Percentiles rank a stretch among this genome's conserved stretches.
Conservation (phyloP, 2,888 invertebrate genomes). For the Epirrita christyi region DNA sequence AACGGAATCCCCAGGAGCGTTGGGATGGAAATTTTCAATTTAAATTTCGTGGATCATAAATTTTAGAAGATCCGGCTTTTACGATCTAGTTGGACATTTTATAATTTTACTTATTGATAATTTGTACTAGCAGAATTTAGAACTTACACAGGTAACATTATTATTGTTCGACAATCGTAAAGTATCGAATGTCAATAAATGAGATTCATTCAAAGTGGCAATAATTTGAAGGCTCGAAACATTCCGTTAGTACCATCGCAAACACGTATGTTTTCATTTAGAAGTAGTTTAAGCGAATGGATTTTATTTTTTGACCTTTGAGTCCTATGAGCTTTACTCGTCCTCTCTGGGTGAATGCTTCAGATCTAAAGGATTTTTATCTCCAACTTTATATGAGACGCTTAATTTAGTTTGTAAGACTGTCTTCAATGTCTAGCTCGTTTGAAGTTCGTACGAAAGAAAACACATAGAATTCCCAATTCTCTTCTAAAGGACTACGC, state of each 20-base stretch:
- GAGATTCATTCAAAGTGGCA: too few relatives aligned
- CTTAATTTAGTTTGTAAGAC: slow-evolving; percentile 10
- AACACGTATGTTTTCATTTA: background rate
- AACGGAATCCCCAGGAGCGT: slow-evolving; percentile 9
- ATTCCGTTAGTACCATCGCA: too few relatives aligned
- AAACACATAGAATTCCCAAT: too few relatives aligned
- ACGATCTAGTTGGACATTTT: background rate
- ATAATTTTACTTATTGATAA: background rate
- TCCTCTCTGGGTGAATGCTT: slow-evolving; percentile 13
- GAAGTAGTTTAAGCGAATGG: background rate
- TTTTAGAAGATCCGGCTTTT: background rate
- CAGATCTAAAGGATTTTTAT: slow-evolving; percentile 15
- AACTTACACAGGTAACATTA: too few relatives aligned
- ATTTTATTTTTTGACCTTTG: slow-evolving; percentile 5
- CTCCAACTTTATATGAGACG: slow-evolving; percentile 1
- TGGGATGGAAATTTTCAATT: slow-evolving; percentile 13
- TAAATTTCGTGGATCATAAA: slow-evolving; percentile 12
- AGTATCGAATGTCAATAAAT: too few relatives aligned
- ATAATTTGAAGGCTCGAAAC: too few relatives aligned
- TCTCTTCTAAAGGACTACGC: background rate
- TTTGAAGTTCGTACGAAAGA: slow-evolving; percentile 6
- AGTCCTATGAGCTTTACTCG: background rate
- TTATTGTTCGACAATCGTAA: too few relatives aligned
- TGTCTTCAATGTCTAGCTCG: slow-evolving; percentile 6
- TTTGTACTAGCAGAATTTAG: too few relatives aligned